Conservation (phyloP, 2,113 vertebrate genomes). For the Leucoraja erinaceus region DNA sequence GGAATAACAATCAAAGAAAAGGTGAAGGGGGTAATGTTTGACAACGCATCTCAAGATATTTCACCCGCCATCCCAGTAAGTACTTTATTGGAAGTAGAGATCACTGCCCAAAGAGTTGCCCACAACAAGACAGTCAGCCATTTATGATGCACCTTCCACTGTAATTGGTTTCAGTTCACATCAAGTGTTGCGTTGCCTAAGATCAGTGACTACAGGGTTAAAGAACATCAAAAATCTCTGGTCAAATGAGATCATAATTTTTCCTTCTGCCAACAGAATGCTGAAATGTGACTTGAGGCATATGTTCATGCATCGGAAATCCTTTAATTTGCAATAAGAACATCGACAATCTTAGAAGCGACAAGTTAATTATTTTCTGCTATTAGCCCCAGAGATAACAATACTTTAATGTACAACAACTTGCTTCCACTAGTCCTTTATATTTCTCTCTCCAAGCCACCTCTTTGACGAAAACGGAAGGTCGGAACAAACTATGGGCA, state of each 20-base stretch:
- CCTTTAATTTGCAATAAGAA: constrained; percentile 17
- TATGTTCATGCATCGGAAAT: neutral
- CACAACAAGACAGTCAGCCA: neutral
- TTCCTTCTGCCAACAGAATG: neutral
- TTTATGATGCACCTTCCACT: neutral
- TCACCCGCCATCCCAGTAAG: neutral
- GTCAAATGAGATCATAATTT: no score
- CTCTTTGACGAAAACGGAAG: neutral
- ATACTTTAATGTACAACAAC: neutral
- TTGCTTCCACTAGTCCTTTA: neutral
- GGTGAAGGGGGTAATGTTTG: neutral
- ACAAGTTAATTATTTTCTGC: constrained; percentile 1
- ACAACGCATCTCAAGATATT: neutral
- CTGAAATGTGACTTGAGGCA: constrained; percentile 18
- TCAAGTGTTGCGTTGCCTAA: neutral
- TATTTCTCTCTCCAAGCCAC: neutral
- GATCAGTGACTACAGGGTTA: neutral
- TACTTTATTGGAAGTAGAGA: neutral
- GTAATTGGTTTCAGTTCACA: neutral
- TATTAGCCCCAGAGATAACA: neutral
- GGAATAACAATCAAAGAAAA: neutral
- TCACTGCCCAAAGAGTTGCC: neutral
- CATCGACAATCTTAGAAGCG: neutral
- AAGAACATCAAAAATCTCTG: no score
- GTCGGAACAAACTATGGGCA: neutral